Percentiles rank a stretch among this genome's conserved stretches.
Evolutionary conservation across 2,113 vertebrate genomes (phyloP).

Genomic region (Lathamus discolor): DNA sequence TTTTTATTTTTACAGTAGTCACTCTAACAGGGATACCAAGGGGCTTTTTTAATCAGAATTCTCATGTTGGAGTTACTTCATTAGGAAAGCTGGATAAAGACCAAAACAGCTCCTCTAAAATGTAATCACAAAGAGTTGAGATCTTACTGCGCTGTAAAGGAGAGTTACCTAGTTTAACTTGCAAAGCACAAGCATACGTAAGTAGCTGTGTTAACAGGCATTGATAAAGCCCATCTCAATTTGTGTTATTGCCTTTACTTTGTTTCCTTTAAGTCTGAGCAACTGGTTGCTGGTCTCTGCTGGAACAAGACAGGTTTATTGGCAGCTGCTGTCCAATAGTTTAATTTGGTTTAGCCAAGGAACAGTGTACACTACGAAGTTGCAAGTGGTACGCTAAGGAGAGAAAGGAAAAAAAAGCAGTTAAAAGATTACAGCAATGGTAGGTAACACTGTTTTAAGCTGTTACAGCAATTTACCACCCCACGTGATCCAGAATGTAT

Average conservation of each 20-base stretch:
- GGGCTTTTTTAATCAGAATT: not conserved
- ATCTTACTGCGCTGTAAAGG: conserved; percentile 18
- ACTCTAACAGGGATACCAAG: not conserved
- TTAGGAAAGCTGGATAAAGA: not conserved
- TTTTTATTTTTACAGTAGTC: not conserved
- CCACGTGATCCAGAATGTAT: no score
- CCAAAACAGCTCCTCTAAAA: conserved; percentile 4
- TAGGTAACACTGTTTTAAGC: not conserved
- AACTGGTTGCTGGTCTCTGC: not conserved
- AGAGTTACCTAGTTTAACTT: conserved; percentile 33
- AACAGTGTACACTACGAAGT: conserved; percentile 46
- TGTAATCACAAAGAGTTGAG: not conserved
- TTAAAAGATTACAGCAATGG: not conserved
- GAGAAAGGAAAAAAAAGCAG: not conserved
- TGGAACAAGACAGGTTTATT: not conserved
- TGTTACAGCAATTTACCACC: not conserved
- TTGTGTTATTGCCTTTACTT: conserved; percentile 10
- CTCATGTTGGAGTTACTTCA: not conserved
- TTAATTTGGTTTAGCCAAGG: conserved; percentile 59
- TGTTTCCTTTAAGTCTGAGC: not conserved
- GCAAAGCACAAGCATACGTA: not conserved
- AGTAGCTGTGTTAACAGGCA: not conserved
- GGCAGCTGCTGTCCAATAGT: conserved; percentile 40
- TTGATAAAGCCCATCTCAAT: not conserved
- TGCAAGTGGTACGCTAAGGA: conserved; percentile 50